A percentile compares a stretch with the other conserved stretches of the same genome.
These are phyloP conservation scores for Antechinus stuartii DNA, from an alignment of 2,113 vertebrate species.

Conservation along the genomic window DNA sequence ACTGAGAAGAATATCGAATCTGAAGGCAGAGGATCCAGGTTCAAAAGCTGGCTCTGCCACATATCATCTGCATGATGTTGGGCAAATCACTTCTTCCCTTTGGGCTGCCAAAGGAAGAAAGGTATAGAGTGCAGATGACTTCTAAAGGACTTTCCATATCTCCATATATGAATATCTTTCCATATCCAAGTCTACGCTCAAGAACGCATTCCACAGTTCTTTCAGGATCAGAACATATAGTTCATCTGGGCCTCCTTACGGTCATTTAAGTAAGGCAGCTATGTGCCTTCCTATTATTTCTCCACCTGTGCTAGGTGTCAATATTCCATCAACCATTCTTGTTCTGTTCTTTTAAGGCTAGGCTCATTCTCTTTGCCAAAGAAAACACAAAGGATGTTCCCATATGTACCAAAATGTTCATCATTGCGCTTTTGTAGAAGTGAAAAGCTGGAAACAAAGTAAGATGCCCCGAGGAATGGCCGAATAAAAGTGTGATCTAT, in stretches of 20 bases:
- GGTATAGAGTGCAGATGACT: neutral
- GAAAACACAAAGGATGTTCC: neutral
- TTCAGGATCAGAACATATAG: neutral
- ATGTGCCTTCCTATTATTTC: neutral
- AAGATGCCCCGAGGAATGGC: neutral
- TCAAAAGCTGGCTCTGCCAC: neutral
- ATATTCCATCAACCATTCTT: neutral
- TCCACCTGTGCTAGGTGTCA: neutral
- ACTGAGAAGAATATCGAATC: neutral
- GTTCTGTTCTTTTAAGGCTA: neutral
- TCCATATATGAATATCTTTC: neutral
- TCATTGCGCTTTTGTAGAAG: neutral
- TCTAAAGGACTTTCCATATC: neutral
- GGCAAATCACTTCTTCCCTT: neutral
- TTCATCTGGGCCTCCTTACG: neutral
- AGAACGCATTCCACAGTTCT: neutral
- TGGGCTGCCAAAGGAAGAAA: neutral
- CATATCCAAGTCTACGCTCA: neutral
- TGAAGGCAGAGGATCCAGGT: neutral
- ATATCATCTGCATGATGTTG: neutral
- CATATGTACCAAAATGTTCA: neutral
- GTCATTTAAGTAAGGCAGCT: neutral
- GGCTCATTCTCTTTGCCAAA: neutral
- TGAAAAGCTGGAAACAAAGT: neutral
- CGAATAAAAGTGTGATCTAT: neutral